phyloP scores from a whole-genome alignment of 2,113 vertebrate genomes.

The Vicugna pacos region DNA sequence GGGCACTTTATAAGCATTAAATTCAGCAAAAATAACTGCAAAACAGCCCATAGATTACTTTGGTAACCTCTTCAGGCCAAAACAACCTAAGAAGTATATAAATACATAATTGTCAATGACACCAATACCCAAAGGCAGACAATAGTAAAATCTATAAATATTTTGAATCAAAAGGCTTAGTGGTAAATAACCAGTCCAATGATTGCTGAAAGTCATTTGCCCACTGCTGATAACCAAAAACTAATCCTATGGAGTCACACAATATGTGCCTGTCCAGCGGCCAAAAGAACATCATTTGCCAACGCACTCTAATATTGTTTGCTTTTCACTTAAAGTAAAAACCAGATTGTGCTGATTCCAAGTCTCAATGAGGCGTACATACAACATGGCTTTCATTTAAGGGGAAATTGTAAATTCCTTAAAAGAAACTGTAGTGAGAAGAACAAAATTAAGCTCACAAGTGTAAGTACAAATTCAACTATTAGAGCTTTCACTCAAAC shows the following conservation, averaged over 20 bases:
- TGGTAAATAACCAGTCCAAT: background rate
- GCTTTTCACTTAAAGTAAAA: slow-evolving; percentile 8
- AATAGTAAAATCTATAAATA: background rate
- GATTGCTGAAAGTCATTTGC: background rate
- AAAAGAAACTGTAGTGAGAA: background rate
- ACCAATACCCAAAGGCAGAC: background rate
- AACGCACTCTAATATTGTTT: background rate
- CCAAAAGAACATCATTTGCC: background rate
- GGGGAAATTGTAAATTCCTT: background rate
- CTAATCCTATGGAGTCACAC: background rate
- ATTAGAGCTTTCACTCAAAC: background rate
- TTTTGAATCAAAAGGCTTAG: background rate
- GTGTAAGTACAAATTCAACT: background rate
- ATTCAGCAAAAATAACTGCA: slow-evolving; percentile 22
- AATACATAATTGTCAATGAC: background rate
- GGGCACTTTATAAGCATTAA: background rate
- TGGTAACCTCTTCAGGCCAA: background rate
- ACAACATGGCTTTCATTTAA: background rate
- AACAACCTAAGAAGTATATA: background rate
- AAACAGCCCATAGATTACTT: background rate
- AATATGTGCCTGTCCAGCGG: background rate
- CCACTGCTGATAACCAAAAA: background rate
- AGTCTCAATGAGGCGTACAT: background rate
- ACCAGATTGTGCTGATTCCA: background rate
- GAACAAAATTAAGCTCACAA: background rate